Conservation (phyloP, 2,113 vertebrate genomes). For the Xiphophorus hellerii region DNA sequence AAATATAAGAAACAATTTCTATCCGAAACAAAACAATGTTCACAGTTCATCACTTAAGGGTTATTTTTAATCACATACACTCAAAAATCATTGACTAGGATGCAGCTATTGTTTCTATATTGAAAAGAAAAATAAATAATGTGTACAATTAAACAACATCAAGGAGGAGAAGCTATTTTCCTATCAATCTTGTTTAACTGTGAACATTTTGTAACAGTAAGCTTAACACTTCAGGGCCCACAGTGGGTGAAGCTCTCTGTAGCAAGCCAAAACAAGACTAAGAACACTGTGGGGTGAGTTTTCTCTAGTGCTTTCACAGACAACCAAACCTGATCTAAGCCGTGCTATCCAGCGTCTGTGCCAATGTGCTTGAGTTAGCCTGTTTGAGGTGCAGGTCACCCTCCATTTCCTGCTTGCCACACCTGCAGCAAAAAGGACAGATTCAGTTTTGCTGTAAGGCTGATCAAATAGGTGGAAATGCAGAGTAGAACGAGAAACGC, state of each 20-base stretch:
- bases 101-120: slow-evolving; percentile 75
- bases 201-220: slow-evolving; percentile 78
- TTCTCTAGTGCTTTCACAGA: slow-evolving; percentile 89
- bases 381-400: slow-evolving; percentile 85
- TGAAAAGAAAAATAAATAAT: slow-evolving; percentile 66
- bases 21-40: slow-evolving; percentile 64
- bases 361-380: slow-evolving; percentile 89
- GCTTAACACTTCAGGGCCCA: slow-evolving; percentile 80
- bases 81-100: slow-evolving; percentile 83
- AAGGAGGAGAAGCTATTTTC: slow-evolving; percentile 51
- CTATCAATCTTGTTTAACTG: slow-evolving; percentile 79
- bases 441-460: not conserved
- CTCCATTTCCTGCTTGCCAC: slow-evolving; percentile 89
- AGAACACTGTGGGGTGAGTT: slow-evolving; percentile 88
- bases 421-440: slow-evolving; percentile 69
- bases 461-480: not conserved
- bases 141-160: slow-evolving; percentile 78
- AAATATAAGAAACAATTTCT: slow-evolving; percentile 47
- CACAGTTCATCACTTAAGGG: slow-evolving; percentile 62
- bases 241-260: slow-evolving; percentile 69
- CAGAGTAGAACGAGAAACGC: not conserved
- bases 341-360: slow-evolving; percentile 91
- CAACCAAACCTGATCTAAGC: slow-evolving; percentile 79
- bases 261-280: slow-evolving; percentile 78
- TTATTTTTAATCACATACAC: slow-evolving; percentile 55